Conservation (phyloP, 1,140 invertebrate genomes). For the Magallana ariakensis region DNA sequence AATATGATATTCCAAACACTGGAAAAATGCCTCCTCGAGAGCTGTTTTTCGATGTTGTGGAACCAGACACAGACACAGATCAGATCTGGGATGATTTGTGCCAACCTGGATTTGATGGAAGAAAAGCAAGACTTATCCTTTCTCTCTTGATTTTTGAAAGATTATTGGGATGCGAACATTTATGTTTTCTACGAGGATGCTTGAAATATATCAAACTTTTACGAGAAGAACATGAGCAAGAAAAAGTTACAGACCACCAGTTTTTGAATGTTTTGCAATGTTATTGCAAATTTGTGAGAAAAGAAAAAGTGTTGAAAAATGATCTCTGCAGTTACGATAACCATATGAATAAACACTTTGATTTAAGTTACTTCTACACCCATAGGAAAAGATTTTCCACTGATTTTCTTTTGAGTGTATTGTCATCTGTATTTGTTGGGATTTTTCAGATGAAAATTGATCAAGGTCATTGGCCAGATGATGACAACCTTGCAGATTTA, state of each 20-base stretch:
- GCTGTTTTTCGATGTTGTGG: not conserved
- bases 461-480: not conserved
- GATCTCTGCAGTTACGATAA: not conserved
- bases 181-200: not conserved
- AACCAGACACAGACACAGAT: not conserved
- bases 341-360: not conserved
- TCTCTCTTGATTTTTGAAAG: not conserved
- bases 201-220: not conserved
- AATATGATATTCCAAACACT: not conserved
- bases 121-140: not conserved
- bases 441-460: constrained; percentile 3
- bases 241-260: not conserved
- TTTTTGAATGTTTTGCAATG: not conserved
- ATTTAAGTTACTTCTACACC: not conserved
- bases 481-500: not conserved
- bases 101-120: not conserved
- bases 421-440: not conserved
- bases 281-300: not conserved
- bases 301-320: not conserved
- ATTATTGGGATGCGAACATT: not conserved
- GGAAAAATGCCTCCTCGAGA: not conserved
- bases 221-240: not conserved
- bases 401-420: not conserved
- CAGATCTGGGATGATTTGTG: not conserved
- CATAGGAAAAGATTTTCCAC: not conserved